These are phyloP conservation scores for Eueremaeus valkanovi DNA, from an alignment of 2,888 invertebrate species.

Conservation along the genomic window DNA sequence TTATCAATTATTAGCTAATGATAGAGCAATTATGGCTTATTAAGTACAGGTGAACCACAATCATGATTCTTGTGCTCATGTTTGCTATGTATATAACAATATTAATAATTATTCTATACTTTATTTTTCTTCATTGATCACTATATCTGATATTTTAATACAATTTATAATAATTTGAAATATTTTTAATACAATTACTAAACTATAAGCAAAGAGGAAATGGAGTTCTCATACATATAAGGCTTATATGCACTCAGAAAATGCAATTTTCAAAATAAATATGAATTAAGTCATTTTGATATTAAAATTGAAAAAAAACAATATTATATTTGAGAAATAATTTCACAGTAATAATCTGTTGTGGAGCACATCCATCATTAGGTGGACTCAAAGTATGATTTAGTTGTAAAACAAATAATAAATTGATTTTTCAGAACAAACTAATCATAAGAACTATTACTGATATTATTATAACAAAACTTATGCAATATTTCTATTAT, in stretches of 20 bases:
- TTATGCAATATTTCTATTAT: too few species aligned
- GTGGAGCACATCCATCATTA: too few species aligned
- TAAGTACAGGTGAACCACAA: slow-evolving; percentile 7
- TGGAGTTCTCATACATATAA: too few species aligned
- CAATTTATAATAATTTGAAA: too few species aligned
- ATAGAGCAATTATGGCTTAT: not conserved
- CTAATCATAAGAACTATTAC: not conserved
- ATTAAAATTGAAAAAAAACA: too few species aligned
- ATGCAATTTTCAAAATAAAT: not conserved
- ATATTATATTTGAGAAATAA: too few species aligned
- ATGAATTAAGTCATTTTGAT: slow-evolving; percentile 18
- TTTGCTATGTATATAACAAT: not conserved
- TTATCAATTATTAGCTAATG: not conserved
- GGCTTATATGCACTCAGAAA: not conserved
- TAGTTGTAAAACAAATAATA: too few species aligned
- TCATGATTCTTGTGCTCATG: not conserved
- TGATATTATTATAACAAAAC: too few species aligned
- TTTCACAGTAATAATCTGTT: too few species aligned
- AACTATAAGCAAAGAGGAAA: slow-evolving; percentile 11
- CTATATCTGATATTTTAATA: not conserved
- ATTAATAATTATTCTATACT: not conserved
- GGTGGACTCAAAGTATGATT: too few species aligned
- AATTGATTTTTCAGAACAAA: not conserved
- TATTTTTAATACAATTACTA: too few species aligned
- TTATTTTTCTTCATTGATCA: not conserved